Conservation (phyloP, 2,797 vertebrate genomes). For the Acanthornis magna region DNA sequence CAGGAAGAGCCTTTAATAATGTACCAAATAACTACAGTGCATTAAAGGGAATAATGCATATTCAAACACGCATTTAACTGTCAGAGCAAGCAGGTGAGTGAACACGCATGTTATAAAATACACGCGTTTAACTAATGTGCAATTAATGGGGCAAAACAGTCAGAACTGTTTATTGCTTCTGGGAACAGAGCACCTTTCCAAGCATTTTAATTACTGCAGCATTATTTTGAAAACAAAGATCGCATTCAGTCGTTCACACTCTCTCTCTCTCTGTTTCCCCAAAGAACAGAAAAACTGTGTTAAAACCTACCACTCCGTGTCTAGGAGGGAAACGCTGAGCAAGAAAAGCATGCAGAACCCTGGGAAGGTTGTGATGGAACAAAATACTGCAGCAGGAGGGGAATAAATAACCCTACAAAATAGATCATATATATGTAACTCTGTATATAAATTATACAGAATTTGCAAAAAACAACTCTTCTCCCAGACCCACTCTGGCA, state of each 20-base stretch:
- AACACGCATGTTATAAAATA: constrained; percentile 61
- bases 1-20: neutral
- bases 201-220: constrained; percentile 51
- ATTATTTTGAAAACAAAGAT: constrained; percentile 24
- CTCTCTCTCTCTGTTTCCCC: neutral
- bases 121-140: constrained; percentile 65
- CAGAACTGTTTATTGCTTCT: constrained; percentile 57
- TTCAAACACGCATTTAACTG: constrained; percentile 48
- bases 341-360: neutral
- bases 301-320: neutral
- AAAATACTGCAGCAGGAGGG: neutral
- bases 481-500: fast-evolving
- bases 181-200: constrained; percentile 32
- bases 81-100: constrained; percentile 59
- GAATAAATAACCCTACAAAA: neutral
- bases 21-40: neutral
- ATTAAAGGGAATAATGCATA: constrained; percentile 39
- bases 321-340: neutral
- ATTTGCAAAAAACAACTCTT: neutral
- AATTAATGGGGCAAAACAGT: constrained; percentile 64
- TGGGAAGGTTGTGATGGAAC: neutral
- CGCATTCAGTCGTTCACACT: neutral
- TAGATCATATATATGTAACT: no score
- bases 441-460: no score
- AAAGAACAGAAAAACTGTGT: neutral